These are phyloP conservation scores for Augiades crinisus DNA, from an alignment of 2,888 invertebrate genomes.

Conservation along the genomic window DNA sequence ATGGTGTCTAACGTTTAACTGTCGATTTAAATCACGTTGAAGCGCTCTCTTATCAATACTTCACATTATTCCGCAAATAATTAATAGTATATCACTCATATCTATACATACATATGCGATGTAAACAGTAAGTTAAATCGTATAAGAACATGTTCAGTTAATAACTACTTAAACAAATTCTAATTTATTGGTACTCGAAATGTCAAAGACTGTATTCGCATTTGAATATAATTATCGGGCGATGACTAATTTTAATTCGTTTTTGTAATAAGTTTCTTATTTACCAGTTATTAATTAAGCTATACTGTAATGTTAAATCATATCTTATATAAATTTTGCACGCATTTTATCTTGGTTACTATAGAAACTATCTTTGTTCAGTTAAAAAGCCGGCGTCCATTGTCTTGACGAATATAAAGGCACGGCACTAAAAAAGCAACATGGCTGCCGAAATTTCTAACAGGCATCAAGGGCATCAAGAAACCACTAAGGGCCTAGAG, in stretches of 20 bases:
- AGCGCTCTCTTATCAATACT: slow-evolving; percentile 36
- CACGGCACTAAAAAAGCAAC: slow-evolving; percentile 27
- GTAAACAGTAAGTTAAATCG: slow-evolving; percentile 7
- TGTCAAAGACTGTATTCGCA: neutral
- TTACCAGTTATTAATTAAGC: no score
- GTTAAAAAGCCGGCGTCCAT: slow-evolving; percentile 9
- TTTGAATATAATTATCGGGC: neutral
- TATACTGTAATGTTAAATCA: neutral
- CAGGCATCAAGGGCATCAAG: slow-evolving; percentile 64
- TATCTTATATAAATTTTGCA: no score
- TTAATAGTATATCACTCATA: slow-evolving; percentile 12
- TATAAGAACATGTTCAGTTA: neutral
- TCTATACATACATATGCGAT: slow-evolving; percentile 3
- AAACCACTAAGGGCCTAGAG: slow-evolving; percentile 57
- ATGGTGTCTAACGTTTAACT: slow-evolving; percentile 35
- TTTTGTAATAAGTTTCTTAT: neutral
- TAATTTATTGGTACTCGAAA: neutral
- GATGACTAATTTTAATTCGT: neutral
- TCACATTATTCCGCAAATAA: slow-evolving; percentile 32
- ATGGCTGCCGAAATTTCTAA: slow-evolving; percentile 45
- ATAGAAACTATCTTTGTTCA: no score
- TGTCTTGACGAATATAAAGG: slow-evolving; percentile 4
- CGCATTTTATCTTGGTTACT: no score
- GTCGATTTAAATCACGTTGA: slow-evolving; percentile 38
- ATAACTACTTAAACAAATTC: neutral